Conservation (phyloP, 2,797 vertebrate species). For the Propithecus deckenii region DNA sequence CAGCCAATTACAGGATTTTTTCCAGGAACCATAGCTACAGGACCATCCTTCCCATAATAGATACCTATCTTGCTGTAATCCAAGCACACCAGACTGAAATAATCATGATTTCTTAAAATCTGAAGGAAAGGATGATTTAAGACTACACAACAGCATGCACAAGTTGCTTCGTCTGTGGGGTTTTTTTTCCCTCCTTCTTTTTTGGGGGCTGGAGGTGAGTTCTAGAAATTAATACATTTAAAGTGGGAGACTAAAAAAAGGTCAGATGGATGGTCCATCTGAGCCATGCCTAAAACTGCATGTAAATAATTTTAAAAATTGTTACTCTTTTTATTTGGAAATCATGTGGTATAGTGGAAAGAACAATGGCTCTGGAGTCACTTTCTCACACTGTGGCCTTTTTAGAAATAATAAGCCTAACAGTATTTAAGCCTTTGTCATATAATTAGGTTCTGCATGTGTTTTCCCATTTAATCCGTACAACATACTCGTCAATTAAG, state of each 20-base stretch:
- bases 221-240: not conserved
- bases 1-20: not conserved
- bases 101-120: constrained; percentile 23
- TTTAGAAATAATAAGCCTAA: not conserved
- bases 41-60: not conserved
- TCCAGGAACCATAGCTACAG: not conserved
- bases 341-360: not conserved
- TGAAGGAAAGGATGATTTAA: not conserved
- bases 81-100: not conserved
- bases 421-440: not conserved
- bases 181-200: not conserved
- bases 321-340: not conserved
- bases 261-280: not conserved
- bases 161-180: not conserved
- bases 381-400: not conserved
- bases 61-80: not conserved
- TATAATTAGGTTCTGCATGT: not conserved
- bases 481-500: not conserved
- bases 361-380: not conserved
- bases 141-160: not conserved
- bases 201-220: rapidly evolving
- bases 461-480: not conserved
- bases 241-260: not conserved
- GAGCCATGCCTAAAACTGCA: not conserved
- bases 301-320: not conserved